Evolutionary conservation across 2,797 vertebrate genomes (phyloP).

Genomic region (Menidia menidia): DNA sequence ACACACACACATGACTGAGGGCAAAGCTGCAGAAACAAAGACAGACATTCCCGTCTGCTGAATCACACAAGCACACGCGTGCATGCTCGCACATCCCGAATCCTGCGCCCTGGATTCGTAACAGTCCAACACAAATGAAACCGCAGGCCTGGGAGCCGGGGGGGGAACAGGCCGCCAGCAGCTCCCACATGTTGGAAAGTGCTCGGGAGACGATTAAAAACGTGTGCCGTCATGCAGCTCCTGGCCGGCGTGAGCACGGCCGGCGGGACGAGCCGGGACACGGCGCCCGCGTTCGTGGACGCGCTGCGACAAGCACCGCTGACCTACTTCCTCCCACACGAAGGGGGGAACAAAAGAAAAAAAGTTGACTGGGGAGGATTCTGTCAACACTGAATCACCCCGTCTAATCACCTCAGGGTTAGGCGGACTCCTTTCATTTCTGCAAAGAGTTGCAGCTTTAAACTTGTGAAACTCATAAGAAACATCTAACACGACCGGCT

Average conservation of each 20-base stretch:
- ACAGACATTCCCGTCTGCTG: constrained; percentile 69
- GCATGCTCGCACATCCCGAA: constrained; percentile 56
- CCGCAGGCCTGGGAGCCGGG: constrained; percentile 21
- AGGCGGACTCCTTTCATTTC: not conserved
- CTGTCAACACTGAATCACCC: constrained; percentile 10
- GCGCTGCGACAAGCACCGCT: constrained; percentile 20
- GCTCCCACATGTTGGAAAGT: constrained; percentile 14
- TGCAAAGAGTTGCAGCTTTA: not conserved
- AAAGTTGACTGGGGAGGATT: constrained; percentile 10
- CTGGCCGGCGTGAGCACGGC: constrained; percentile 22
- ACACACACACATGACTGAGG: constrained; percentile 38
- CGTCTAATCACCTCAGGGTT: constrained; percentile 2
- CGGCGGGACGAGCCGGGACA: constrained; percentile 59
- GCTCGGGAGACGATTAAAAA: constrained; percentile 29
- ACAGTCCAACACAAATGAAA: constrained; percentile 43
- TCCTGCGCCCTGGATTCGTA: constrained; percentile 34
- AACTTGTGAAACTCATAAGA: no score
- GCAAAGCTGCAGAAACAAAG: constrained; percentile 62
- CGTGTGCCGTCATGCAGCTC: constrained; percentile 34
- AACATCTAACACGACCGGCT: not conserved
- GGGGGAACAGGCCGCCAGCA: constrained; percentile 2
- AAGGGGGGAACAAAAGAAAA: constrained; percentile 2
- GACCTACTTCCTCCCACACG: constrained; percentile 16
- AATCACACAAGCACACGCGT: constrained; percentile 65
- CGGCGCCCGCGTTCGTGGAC: constrained; percentile 46